A percentile compares a stretch with the other conserved stretches of the same genome.
These are phyloP conservation scores for Sternotherus odoratus DNA, from an alignment of 2,797 vertebrate species.

Conservation along the genomic window DNA sequence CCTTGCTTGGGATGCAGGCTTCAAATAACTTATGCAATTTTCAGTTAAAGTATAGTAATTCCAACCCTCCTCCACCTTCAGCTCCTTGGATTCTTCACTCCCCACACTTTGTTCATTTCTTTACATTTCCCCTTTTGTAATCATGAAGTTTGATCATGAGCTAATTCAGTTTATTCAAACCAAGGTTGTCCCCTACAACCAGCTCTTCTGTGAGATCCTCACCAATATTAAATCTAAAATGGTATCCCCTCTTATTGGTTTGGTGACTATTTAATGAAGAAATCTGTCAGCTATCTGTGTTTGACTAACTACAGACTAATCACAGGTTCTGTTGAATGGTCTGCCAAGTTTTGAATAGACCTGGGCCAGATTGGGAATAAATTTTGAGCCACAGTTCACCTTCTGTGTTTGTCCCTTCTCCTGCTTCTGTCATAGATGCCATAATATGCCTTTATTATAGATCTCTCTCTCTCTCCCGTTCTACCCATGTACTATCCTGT, in stretches of 20 bases:
- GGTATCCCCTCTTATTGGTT: background rate
- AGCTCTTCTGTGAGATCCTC: background rate
- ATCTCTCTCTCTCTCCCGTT: background rate
- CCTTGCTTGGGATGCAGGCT: background rate
- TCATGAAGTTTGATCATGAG: too few species aligned
- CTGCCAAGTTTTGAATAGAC: constrained; percentile 12
- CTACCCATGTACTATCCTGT: background rate
- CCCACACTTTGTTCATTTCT: background rate
- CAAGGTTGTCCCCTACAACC: background rate
- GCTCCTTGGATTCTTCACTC: background rate
- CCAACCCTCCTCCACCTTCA: background rate
- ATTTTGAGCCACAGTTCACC: constrained; percentile 14
- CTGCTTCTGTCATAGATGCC: background rate
- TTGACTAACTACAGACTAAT: background rate
- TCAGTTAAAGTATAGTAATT: background rate
- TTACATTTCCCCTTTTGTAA: background rate
- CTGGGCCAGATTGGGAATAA: background rate
- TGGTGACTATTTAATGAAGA: background rate
- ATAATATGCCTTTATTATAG: background rate
- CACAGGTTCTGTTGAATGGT: background rate
- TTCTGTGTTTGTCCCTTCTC: background rate
- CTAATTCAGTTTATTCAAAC: too few species aligned
- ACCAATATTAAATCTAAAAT: background rate
- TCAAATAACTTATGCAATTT: background rate
- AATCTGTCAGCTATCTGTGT: background rate